phyloP scores from a whole-genome alignment of 1,140 invertebrate genomes.

The Diabrotica undecimpunctata region DNA sequence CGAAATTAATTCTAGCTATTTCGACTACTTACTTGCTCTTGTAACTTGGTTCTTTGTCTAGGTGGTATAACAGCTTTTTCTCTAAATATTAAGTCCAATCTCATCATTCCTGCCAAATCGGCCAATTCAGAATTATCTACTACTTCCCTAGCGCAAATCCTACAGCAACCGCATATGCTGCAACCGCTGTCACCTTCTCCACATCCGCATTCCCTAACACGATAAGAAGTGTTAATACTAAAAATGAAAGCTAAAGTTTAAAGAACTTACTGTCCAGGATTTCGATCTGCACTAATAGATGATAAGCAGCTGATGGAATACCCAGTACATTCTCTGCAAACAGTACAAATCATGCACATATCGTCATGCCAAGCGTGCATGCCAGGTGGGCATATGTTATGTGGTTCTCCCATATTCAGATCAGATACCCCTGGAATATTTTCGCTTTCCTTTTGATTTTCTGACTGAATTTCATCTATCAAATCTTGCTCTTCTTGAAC shows the following conservation, averaged over 20 bases:
- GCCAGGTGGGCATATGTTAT: conserved; percentile 64
- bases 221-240: neutral
- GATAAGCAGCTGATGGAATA: conserved; percentile 84
- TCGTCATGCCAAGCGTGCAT: conserved; percentile 74
- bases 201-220: conserved; percentile 83
- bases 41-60: conserved; percentile 54
- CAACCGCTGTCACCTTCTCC: conserved; percentile 94
- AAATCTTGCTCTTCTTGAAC: conserved; percentile 57
- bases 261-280: conserved; percentile 79
- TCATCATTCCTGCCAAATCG: conserved; percentile 55
- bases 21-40: conserved; percentile 48
- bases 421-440: conserved; percentile 52
- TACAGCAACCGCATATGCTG: conserved; percentile 85
- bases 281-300: conserved; percentile 70
- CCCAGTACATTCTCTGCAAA: conserved; percentile 92
- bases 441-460: conserved; percentile 35
- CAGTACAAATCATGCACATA: conserved; percentile 83
- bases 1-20: no score
- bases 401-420: conserved; percentile 44
- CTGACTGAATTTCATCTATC: conserved; percentile 40
- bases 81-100: conserved; percentile 54
- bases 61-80: conserved; percentile 46
- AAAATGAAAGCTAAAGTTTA: no score
- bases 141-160: conserved; percentile 75
- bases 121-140: conserved; percentile 52